phyloP scores from a whole-genome alignment of 1,140 invertebrate genomes.

The Acromyrmex heyeri region DNA sequence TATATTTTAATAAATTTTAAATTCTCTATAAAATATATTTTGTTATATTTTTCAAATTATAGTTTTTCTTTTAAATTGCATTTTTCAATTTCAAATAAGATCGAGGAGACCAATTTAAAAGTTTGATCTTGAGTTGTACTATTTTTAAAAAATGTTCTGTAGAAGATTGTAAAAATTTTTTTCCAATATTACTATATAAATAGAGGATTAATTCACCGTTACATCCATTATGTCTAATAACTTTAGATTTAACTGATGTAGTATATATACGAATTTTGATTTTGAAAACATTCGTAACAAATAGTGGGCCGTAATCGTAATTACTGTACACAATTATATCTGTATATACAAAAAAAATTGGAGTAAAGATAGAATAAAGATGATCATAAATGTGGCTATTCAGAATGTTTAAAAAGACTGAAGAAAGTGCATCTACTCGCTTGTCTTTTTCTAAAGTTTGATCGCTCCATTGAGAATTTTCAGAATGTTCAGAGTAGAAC shows the following conservation, averaged over 20 bases:
- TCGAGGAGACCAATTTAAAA: too few species aligned
- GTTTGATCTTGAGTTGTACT: too few species aligned
- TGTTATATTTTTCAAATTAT: too few species aligned
- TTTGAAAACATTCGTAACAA: background rate
- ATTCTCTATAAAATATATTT: background rate
- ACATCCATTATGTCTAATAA: background rate
- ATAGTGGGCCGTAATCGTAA: background rate
- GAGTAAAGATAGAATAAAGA: slow-evolving; percentile 6
- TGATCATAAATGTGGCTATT: background rate
- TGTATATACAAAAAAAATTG: background rate
- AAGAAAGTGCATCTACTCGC: slow-evolving; percentile 47
- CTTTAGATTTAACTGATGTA: background rate
- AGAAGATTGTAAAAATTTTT: too few species aligned
- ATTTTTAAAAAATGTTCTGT: too few species aligned
- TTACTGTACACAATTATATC: background rate
- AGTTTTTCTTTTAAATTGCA: too few species aligned
- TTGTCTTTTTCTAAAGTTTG: slow-evolving; percentile 48
- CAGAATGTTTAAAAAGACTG: slow-evolving; percentile 20
- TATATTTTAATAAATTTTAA: background rate
- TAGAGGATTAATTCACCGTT: background rate
- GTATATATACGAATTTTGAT: background rate
- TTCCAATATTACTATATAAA: background rate
- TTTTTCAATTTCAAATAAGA: too few species aligned
- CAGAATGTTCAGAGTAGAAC: slow-evolving; percentile 79
- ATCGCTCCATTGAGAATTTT: slow-evolving; percentile 74